Conservation (phyloP, 2,888 invertebrate species). For the Ophion costatus region DNA sequence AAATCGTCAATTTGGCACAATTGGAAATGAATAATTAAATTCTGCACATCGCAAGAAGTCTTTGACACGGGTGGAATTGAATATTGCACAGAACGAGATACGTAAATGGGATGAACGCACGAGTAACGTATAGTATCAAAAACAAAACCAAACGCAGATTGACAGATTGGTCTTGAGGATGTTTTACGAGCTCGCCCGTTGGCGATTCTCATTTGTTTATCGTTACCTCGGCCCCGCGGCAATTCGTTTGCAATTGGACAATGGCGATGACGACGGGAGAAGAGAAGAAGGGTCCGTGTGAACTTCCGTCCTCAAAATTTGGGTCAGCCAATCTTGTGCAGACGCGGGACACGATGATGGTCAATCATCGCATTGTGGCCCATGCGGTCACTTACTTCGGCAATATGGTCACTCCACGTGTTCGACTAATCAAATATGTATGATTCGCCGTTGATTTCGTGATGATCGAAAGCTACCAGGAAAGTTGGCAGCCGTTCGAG, state of each 20-base stretch:
- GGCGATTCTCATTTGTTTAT: slow-evolving; percentile 66
- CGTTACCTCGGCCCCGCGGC: slow-evolving; percentile 46
- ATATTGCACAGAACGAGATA: background rate
- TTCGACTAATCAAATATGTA: background rate
- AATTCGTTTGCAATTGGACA: slow-evolving; percentile 55
- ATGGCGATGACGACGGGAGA: slow-evolving; percentile 26
- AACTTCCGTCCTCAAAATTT: slow-evolving; percentile 67
- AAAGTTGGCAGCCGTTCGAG: too few relatives aligned
- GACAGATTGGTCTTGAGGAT: slow-evolving; percentile 55
- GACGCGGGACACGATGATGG: slow-evolving; percentile 15
- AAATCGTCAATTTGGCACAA: too few relatives aligned
- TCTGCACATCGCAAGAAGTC: too few relatives aligned
- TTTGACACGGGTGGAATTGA: background rate
- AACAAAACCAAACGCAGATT: slow-evolving; percentile 43
- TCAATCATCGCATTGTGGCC: slow-evolving; percentile 30
- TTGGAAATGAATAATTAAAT: too few relatives aligned
- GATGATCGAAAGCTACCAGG: background rate
- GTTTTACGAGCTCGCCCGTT: slow-evolving; percentile 27
- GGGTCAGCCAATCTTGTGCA: slow-evolving; percentile 60
- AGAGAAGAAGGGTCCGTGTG: slow-evolving; percentile 45
- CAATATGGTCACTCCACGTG: background rate
- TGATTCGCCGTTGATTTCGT: background rate
- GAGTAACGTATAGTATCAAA: background rate
- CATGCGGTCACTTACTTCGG: background rate
- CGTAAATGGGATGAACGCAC: too few relatives aligned